Base-by-base conservation (phyloP, 2,113 vertebrate genomes). In the Aptenodytes forsteri region DNA sequence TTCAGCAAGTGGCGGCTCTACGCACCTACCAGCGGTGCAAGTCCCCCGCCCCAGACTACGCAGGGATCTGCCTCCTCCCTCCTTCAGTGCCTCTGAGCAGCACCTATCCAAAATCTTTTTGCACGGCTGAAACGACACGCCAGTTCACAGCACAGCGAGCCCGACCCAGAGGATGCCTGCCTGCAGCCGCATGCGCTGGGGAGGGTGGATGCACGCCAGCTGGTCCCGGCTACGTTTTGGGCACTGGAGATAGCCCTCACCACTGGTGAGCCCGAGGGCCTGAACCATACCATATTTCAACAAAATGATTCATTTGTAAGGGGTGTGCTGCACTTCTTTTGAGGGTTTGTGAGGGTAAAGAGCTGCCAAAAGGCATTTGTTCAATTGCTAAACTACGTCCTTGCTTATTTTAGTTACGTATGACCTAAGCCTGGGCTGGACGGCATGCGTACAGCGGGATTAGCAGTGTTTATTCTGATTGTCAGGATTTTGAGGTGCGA, bases 391-490 rank as follows among this genome's bases (percentile, higher is more conserved):
- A 64, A 62, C 44, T 9, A 26, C 2, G 2, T 13, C 62, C 32
- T 72, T 62, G 16, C 13, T 90, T 79, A 70, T 7, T 88, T 80
- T 52, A 89, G 62, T 65, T 79, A 59, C 15, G 0, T 26, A 40
- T 1, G 1, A 40, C 42, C 40, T 19, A 22, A 50, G 71, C 56
- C 78, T 55, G 52, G 55, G 58, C 46, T 46, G 90, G 64, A 61
- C 1, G 1, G 50, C 4, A 1, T 0, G 0, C 0, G 0, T 17
- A 19, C 78, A 66, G 34, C 1, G 0, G 44, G 65, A 75, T 54
- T 36, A 54, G 50, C 1, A 0, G 34, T 20, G 50, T 46, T 93
- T 78, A 61, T 49, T 65, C 50, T 3, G 3, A 16, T 11, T 62
- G 70, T 16, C 29, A 15, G 66, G 38, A 55, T 29, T 40, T 3